Base-by-base conservation (phyloP, 2,113 vertebrate species). In the Stigmatopora nigra region DNA sequence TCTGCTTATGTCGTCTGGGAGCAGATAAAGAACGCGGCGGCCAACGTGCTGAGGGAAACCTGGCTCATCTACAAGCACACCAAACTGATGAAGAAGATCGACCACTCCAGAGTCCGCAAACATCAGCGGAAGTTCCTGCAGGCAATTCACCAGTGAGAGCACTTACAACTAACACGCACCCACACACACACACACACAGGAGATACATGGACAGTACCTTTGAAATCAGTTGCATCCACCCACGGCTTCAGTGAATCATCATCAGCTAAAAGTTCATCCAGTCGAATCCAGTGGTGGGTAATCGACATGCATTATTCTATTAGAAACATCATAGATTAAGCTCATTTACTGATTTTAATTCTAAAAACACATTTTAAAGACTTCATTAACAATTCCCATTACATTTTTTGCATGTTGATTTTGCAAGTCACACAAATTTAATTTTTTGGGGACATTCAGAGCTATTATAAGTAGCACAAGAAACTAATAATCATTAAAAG, bases 41-140 rank as follows among this genome's bases (percentile, higher is more conserved):
- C 97, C 65, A 99, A 99, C 0, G 97, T 99, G 77, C 89, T 99
- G 9, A 88, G 97, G 72, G 96, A 99, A 78, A 99, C 97, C 0
- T 99, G 97, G 97, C 92, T 99, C 8, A 99, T 99, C 90, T 98
- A 99, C 73, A 98, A 98, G 84, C 94, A 98, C 91, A 99, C 97
- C 55, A 98, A 98, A 82, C 87, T 99, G 84, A 89, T 92, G 67
- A 98, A 97, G 90, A 99, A 96, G 90, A 96, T 97, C 0, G 95
- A 99, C 89, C 97, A 99, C 0, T 95, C 94, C 70, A 94, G 94
- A 75, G 96, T 99, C 76, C 90, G 97, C 84, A 98, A 96, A 65
- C 97, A 99, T 79, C 97, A 99, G 91, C 88, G 97, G 76, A 98
- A 98, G 76, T 99, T 99, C 79, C 93, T 99, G 20, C 97, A 99